Evolutionary conservation across 2,888 invertebrate genomes (phyloP).

Genomic region (Meliscaeva auricollis): DNA sequence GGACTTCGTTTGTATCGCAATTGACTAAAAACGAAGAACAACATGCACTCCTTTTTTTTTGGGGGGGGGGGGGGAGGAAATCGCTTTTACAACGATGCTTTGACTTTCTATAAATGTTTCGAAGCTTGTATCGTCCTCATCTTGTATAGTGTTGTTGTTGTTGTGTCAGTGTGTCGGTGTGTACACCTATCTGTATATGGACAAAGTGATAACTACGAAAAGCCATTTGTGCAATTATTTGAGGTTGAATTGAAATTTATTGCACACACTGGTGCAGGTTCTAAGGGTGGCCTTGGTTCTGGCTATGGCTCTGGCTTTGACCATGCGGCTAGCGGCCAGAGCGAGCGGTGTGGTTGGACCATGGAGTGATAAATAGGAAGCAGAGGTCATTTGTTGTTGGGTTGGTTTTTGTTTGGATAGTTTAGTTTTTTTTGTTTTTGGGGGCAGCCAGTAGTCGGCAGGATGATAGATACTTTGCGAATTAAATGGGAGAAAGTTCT

Average conservation of each 20-base stretch:
- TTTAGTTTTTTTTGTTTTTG: constrained; percentile 11
- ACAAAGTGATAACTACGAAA: constrained; percentile 74
- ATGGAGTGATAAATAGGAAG: constrained; percentile 63
- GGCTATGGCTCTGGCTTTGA: background rate
- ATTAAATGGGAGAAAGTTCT: constrained; percentile 15
- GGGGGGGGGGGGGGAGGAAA: too few relatives aligned
- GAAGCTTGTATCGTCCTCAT: constrained; percentile 19
- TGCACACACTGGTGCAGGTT: constrained; percentile 55
- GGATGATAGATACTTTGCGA: background rate
- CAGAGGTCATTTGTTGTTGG: constrained; percentile 62
- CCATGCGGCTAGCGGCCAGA: background rate
- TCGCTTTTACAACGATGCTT: constrained; percentile 47
- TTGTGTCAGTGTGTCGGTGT: background rate
- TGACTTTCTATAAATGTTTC: constrained; percentile 9
- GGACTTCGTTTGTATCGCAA: constrained; percentile 34
- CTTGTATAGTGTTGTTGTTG: too few relatives aligned
- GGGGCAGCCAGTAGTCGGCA: too few relatives aligned
- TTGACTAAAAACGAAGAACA: constrained; percentile 55
- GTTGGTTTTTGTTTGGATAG: constrained; percentile 38
- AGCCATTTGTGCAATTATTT: constrained; percentile 75
- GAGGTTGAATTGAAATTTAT: constrained; percentile 74
- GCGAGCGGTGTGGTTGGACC: constrained; percentile 13
- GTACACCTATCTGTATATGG: constrained; percentile 39
- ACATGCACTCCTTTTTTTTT: constrained; percentile 9
- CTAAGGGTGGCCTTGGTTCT: constrained; percentile 9